Evolutionary conservation across 2,113 vertebrate species (phyloP), one percentile per base, ranked within the genome.

Genomic region (Myotis yumanensis): DNA sequence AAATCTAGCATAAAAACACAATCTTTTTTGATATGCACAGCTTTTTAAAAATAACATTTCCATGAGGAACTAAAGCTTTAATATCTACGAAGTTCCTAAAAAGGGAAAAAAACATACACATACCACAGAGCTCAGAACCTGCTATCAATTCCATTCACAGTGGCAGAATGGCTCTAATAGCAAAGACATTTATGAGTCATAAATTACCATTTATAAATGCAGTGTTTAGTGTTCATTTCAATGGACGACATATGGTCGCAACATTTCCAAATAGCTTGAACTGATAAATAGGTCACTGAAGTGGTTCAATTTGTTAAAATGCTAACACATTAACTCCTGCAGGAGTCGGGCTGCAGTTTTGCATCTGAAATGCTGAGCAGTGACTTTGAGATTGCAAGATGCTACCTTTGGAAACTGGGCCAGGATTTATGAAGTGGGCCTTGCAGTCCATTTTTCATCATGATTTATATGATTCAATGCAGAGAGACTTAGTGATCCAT

Each of bases 201-300:
- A 98, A 98, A 98, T 98, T 98, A 98, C 95, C 98, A 98, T 98
- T 98, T 98, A 98, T 98, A 98, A 98, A 98, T 97, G 97, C 97
- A 96, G 94, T 97, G 98, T 98, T 98, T 98, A 98, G 97, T 95
- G 96, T 97, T 98, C 95, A 96, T 98, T 98, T 98, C 97, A 98
- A 98, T 98, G 98, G 98, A 97, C 98, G 96, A 94, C 98, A 98
- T 98, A 98, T 98, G 98, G 98, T 98, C 85, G 95, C 96, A 98
- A 98, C 96, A 97, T 98, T 98, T 98, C 97, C 97, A 98, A 98
- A 98, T 98, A 98, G 97, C 97, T 97, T 97, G 97, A 98, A 98
- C 98, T 98, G 98, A 98, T 98, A 98, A 98, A 98, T 98, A 98
- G 98, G 98, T 97, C 97, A 97, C 96, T 96, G 96, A 98, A 98